These are phyloP conservation scores for Xestia rhomboidea DNA, from an alignment of 2,888 invertebrate species.

Conservation along the genomic window DNA sequence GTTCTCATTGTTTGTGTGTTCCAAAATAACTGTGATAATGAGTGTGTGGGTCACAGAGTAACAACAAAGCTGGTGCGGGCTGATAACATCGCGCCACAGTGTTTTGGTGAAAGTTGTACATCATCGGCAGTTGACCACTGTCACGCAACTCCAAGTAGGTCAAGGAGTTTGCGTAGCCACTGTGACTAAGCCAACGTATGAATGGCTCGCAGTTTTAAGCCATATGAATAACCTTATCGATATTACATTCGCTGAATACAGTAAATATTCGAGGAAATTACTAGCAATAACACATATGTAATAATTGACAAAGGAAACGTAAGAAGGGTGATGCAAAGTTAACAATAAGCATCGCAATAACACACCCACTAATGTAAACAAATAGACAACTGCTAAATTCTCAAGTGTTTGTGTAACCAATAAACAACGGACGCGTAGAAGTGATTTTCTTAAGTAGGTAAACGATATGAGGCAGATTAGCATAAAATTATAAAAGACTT, in stretches of 20 bases:
- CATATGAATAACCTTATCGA: conserved; percentile 68
- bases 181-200: conserved; percentile 79
- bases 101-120: conserved; percentile 89
- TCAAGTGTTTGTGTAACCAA: conserved; percentile 41
- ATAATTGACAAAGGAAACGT: conserved; percentile 33
- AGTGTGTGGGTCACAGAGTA: conserved; percentile 56
- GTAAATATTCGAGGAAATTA: conserved; percentile 46
- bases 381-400: conserved; percentile 37
- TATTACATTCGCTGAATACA: conserved; percentile 53
- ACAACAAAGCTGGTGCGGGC: conserved; percentile 56
- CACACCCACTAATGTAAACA: conserved; percentile 51
- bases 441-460: conserved; percentile 15
- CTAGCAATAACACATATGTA: conserved; percentile 52
- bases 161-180: conserved; percentile 84
- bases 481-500: conserved; percentile 28
- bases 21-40: conserved; percentile 58
- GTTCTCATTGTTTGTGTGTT: conserved; percentile 43
- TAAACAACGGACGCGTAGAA: conserved; percentile 35
- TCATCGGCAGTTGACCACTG: conserved; percentile 83
- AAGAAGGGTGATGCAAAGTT: conserved; percentile 40
- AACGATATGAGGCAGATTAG: conserved; percentile 33
- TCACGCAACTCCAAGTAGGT: conserved; percentile 83
- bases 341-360: conserved; percentile 46
- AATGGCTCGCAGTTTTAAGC: conserved; percentile 76
- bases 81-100: conserved; percentile 73